phyloP scores from a whole-genome alignment of 2,888 invertebrate genomes.

The Diarsia brunnea region DNA sequence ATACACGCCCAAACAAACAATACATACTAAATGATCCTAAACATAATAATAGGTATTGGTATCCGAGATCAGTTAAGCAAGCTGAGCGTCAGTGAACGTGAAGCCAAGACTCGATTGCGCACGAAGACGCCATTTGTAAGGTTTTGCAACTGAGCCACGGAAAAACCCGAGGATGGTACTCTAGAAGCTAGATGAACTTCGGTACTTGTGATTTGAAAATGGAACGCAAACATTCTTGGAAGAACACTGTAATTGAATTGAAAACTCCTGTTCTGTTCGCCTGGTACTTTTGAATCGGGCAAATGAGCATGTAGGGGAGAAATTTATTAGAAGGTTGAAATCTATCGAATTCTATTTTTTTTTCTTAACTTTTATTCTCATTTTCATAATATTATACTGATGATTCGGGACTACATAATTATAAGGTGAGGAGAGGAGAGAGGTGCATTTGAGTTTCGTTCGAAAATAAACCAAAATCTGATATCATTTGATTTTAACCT shows the following conservation, averaged over 20 bases:
- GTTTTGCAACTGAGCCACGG: slow-evolving; percentile 56
- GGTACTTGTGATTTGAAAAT: slow-evolving; percentile 30
- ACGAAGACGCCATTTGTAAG: slow-evolving; percentile 58
- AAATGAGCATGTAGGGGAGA: not conserved
- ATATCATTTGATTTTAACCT: not conserved
- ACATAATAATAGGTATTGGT: slow-evolving; percentile 56
- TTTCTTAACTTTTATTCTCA: not conserved
- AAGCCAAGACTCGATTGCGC: slow-evolving; percentile 53
- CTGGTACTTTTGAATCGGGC: not conserved
- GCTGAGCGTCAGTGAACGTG: slow-evolving; percentile 59
- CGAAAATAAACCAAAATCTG: not conserved
- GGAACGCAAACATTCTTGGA: slow-evolving; percentile 3
- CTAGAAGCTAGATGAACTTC: slow-evolving; percentile 30
- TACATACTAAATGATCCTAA: slow-evolving; percentile 53
- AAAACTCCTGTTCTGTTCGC: slow-evolving; percentile 23
- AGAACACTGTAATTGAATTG: slow-evolving; percentile 2
- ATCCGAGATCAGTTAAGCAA: slow-evolving; percentile 61
- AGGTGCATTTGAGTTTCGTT: not conserved
- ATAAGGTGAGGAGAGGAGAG: too few species aligned
- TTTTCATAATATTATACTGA: not conserved
- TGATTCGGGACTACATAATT: not conserved
- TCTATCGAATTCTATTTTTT: not conserved
- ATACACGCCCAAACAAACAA: slow-evolving; percentile 48
- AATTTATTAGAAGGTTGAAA: not conserved
- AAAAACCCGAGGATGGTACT: slow-evolving; percentile 46